Base-by-base conservation (phyloP, 2,113 vertebrate genomes). In the Pelodiscus sinensis region DNA sequence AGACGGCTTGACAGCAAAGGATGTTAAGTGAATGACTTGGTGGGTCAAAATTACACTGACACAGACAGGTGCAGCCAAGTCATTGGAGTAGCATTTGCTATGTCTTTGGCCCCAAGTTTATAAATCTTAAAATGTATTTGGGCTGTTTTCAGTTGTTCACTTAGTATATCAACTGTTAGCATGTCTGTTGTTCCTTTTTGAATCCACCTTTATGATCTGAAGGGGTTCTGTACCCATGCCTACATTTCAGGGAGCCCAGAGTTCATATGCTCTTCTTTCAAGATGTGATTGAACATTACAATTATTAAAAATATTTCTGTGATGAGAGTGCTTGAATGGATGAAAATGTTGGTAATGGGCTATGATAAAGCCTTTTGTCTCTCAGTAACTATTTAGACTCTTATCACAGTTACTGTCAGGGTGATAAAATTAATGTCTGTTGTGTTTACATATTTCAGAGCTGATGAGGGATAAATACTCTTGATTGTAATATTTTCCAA, bases 391-490 rank as follows among this genome's bases (percentile, higher is more conserved):
- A 89, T 38, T 83, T 54, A 79, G 25, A 38, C 11, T 94, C 25
- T 6, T 24, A 5, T 5, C 52, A 54, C 52, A 54, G 10, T 94
- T 95, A 82, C 89, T 88, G 78, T 81, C 78, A 81, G 86, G 68
- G 35, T 80, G 44, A 29, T 89, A 65, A 88, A 96, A 90, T 87
- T 78, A 90, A 96, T 90, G 83, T 62, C 71, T 88, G 0, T 86
- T 95, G 62, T 94, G 85, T 89, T 90, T 92, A 92, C 56, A 84
- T 65, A n/a, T 93, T 95, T 91, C 4, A 24, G 84, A 92, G 87
- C 81, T 84, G 79, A 75, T 73, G 84, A 87, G 68, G 56, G 82
- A 80, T 89, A 92, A 79, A 87, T 73, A 55, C 87, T 94, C 87
- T 92, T 91, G 79, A 82, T 68, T 54, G 52, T 68, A 84, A 94